Base-by-base conservation (phyloP, 2,113 vertebrate species). In the Colossoma macropomum region DNA sequence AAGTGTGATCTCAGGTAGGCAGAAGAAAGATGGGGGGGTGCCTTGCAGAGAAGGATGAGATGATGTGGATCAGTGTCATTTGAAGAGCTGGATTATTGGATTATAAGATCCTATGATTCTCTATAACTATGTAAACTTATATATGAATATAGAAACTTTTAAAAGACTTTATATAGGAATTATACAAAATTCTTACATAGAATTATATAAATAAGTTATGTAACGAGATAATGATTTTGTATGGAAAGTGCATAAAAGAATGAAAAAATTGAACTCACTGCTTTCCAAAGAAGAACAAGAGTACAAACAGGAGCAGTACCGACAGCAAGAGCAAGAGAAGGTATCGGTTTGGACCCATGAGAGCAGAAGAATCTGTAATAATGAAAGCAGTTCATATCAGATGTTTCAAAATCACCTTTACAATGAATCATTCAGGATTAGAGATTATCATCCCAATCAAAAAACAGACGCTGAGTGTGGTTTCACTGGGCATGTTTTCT, bases 231-330 rank as follows among this genome's bases (percentile, higher is more conserved):
- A n/a, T n/a, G n/a, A n/a, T n/a, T n/a, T 7, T 45, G 41, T 10
- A 9, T 5, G 27, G 12, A 27, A n/a, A 5, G 1, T 48, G 60
- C 4, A 32, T 41, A 23, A 48, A 17, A 23, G 9, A 41, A 48
- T 50, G 3, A 81, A 48, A 66, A 15, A 54, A 30, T 52, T 11
- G 79, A 76, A 82, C 89, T 84, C 25, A 90, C 89, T 77, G 54
- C 66, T 80, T 85, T 17, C 73, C 19, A 28, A 59, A 85, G 54
- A 72, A 59, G 17, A 68, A 10, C 16, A 82, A 34, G 21, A 90
- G 48, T 23, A 48, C 45, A 8, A 81, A 13, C 10, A 48, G 30
- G 25, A 84, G 4, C 25, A 80, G 28, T 19, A n/a, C 23, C 68
- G 81, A 32, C 66, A 86, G 27, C 27, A 81, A 56, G 38, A 86